Evolutionary conservation across 2,113 vertebrate genomes (phyloP).

Genomic region (Scolopax mira): DNA sequence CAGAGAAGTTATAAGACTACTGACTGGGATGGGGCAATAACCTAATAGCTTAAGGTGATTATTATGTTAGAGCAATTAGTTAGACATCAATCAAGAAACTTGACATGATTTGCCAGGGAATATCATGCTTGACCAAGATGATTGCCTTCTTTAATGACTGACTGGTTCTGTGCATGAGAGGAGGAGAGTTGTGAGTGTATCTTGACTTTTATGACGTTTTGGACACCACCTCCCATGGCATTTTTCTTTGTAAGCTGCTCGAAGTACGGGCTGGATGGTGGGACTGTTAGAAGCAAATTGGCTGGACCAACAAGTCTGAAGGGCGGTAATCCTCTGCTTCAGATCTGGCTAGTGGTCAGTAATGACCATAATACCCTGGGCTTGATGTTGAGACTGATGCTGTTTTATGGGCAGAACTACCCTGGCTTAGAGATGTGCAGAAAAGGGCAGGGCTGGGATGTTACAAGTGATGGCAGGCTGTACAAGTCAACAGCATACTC

Average conservation of each 20-base stretch:
- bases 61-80: not conserved
- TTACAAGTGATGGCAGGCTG: not conserved
- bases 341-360: not conserved
- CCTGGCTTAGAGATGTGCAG: not conserved
- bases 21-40: not conserved
- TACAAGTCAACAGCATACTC: rapidly evolving
- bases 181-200: not conserved
- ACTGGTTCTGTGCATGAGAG: not conserved
- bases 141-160: not conserved
- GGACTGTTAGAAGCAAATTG: not conserved
- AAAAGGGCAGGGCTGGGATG: not conserved
- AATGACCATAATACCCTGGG: not conserved
- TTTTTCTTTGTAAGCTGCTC: not conserved
- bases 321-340: not conserved
- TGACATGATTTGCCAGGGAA: not conserved
- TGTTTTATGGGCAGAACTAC: not conserved
- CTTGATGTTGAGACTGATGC: not conserved
- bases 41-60: not conserved
- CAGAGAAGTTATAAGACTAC: not conserved
- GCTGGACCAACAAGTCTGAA: not conserved
- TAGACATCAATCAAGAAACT: not conserved
- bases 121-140: not conserved
- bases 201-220: not conserved
- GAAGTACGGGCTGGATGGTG: not conserved
- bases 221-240: not conserved